Evolutionary conservation across 2,113 vertebrate genomes (phyloP).

Genomic region (Tachysurus fulvidraco): DNA sequence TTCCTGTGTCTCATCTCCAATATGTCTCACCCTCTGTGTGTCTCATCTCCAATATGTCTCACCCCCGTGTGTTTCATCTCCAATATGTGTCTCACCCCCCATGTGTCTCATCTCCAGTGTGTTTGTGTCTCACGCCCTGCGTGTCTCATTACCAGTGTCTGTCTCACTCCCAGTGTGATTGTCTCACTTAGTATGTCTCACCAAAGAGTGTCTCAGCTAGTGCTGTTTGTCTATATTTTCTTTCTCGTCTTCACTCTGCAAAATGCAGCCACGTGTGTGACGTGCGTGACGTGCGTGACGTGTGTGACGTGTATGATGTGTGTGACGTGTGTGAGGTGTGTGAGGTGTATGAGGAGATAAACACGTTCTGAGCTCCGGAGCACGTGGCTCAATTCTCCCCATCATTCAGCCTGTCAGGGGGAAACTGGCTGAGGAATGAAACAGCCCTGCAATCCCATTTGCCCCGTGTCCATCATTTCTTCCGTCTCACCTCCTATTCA

Average conservation of each 20-base stretch:
- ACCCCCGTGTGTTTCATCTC: no score
- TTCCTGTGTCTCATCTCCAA: not conserved
- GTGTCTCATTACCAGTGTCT: no score
- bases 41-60: no score
- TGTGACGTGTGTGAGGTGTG: constrained; percentile 11
- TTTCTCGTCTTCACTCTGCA: not conserved
- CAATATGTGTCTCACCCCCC: no score
- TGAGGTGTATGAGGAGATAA: constrained; percentile 31
- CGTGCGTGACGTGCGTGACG: no score
- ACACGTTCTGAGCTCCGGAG: not conserved
- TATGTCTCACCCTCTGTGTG: not conserved
- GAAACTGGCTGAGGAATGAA: not conserved
- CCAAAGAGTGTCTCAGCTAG: not conserved
- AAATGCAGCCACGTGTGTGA: no score
- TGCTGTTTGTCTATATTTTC: constrained; percentile 11
- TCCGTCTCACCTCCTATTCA: constrained; percentile 15
- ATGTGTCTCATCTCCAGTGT: no score
- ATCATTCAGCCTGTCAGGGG: constrained; percentile 40
- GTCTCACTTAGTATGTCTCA: not conserved
- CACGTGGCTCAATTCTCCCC: constrained; percentile 38
- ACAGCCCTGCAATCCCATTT: constrained; percentile 20
- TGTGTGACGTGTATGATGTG: constrained; percentile 12
- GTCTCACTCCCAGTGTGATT: no score
- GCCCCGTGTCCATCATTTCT: constrained; percentile 28
- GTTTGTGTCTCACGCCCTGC: no score